Base-by-base conservation (phyloP, 2,797 vertebrate genomes). In the Sus cebifrons region DNA sequence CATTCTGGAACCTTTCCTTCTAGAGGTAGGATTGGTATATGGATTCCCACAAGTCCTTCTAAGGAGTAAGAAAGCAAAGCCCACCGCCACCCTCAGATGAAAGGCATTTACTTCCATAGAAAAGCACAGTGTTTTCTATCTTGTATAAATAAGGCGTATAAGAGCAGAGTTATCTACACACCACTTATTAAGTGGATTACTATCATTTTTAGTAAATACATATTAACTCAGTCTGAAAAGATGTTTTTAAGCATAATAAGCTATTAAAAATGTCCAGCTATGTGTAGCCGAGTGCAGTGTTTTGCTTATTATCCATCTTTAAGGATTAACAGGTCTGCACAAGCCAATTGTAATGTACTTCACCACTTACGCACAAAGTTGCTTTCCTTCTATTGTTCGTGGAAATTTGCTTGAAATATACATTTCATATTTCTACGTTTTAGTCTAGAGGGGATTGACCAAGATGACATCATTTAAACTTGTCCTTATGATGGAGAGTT, bases 351-450 rank as follows among this genome's bases (percentile, higher is more conserved):
- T 32, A 82, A 82, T 12, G 11, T 78, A 81, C 25, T 62, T 84
- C 14, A 92, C 29, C 23, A 68, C 16, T 94, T 90, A n/a, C 17
- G 32, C 20, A 64, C 44, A 92, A 78, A 82, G n/a, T 32, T 83
- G 1, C 6, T 86, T 93, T 6, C 25, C 13, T 8, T 21, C 12
- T 75, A 84, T 75, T 91, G 77, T 60, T 79, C 44, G 58, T 73
- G 54, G 25, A 83, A 52, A 92, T 84, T 68, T 78, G 13, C n/a
- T 95, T 87, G 70, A 83, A 93, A 60, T 82, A 54, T 17, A 13
- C 6, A 58, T 68, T 84, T 84, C 32, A 56, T 20, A 11, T 68
- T 44, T 88, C 4, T 58, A 56, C 18, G 40, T 58, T 77, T 36
- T 91, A 89, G 83, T 65, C 23, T 20, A 74, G 29, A 94, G 27